Percentiles rank a stretch among this genome's conserved stretches.
Evolutionary conservation across 2,888 invertebrate genomes (phyloP).

Genomic region (Aspidiotus destructor): DNA sequence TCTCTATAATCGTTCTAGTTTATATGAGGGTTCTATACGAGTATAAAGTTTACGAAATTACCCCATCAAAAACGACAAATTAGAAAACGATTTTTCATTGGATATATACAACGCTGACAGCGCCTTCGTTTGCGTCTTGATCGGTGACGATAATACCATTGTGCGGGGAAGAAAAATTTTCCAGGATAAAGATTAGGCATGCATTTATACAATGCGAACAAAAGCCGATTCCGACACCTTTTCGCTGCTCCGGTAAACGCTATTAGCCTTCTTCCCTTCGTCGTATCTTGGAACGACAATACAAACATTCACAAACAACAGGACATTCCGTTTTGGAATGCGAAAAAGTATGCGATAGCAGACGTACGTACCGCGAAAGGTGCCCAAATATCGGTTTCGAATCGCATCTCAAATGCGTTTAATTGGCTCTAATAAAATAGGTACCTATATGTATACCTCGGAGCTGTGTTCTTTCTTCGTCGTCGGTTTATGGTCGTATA

Average conservation of each 20-base stretch:
- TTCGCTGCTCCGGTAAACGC: neutral
- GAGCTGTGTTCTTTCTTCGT: neutral
- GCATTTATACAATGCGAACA: conserved; percentile 5
- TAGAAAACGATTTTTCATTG: conserved; percentile 16
- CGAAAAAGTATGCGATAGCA: neutral
- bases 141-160: neutral
- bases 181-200: conserved; percentile 12
- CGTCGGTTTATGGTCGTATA: conserved; percentile 1
- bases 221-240: conserved; percentile 1
- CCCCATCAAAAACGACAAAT: conserved; percentile 14
- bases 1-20: too few relatives aligned
- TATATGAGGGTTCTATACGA: too few relatives aligned
- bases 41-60: conserved; percentile 3
- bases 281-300: neutral
- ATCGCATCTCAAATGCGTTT: neutral
- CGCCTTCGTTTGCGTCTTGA: neutral
- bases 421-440: neutral
- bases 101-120: conserved; percentile 1
- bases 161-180: conserved; percentile 1
- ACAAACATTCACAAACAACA: neutral
- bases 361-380: too few relatives aligned
- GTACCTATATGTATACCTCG: too few relatives aligned
- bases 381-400: too few relatives aligned
- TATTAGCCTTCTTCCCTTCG: conserved; percentile 1
- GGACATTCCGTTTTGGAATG: neutral